phyloP scores from a whole-genome alignment of 2,113 vertebrate species.

The Dipodomys spectabilis region DNA sequence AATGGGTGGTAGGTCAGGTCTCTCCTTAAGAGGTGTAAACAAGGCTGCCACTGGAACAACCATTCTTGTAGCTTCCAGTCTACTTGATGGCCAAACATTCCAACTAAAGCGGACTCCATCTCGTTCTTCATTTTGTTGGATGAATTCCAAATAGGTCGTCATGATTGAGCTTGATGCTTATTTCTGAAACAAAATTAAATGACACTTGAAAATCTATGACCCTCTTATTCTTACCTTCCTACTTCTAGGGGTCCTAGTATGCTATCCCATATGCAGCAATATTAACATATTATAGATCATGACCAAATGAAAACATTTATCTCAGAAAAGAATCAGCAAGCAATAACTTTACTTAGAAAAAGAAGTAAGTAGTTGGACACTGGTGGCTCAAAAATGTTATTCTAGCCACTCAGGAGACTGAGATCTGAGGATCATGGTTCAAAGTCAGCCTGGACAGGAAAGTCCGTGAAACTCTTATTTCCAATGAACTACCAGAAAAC shows the following conservation, averaged over 20 bases:
- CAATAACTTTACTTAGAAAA: constrained; percentile 20
- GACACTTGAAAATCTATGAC: constrained; percentile 51
- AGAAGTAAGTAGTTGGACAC: neutral
- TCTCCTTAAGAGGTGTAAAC: constrained; percentile 94
- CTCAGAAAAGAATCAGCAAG: constrained; percentile 41
- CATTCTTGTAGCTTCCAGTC: constrained; percentile 97
- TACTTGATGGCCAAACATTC: constrained; percentile 99
- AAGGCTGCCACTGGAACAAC: constrained; percentile 95
- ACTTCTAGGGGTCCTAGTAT: neutral
- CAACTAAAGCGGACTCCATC: constrained; percentile 98
- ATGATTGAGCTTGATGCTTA: constrained; percentile 85
- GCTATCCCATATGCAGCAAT: neutral
- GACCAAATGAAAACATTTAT: constrained; percentile 44
- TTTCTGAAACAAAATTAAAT: constrained; percentile 75
- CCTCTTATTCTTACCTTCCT: neutral
- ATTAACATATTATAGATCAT: constrained; percentile 49
- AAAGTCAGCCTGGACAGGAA: no score
- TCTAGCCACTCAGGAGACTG: no score
- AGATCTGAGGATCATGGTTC: no score
- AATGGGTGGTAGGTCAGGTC: constrained; percentile 96
- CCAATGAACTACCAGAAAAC: no score
- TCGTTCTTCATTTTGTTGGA: constrained; percentile 97
- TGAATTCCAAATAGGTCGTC: constrained; percentile 98
- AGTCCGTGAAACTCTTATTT: no score
- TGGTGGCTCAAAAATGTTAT: no score